Evolutionary conservation across 2,113 vertebrate genomes (phyloP), one percentile per base, ranked within the genome.

Genomic region (Uropsilus gracilis): DNA sequence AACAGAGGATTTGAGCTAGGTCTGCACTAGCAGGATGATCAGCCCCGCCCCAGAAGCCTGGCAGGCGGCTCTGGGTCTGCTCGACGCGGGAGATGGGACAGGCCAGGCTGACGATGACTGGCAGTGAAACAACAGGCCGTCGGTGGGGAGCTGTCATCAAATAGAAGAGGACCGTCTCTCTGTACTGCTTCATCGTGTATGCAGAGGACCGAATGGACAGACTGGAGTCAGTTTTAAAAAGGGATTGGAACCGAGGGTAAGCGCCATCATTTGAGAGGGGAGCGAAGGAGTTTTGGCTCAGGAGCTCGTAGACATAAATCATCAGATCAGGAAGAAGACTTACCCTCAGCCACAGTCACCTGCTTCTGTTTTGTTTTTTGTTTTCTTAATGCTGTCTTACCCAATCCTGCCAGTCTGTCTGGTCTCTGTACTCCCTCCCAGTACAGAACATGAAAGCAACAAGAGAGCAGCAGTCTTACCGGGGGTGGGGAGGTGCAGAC

Each of bases 1-100:
- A 97, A 97, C 48, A 97, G 91, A 97, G 63, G 89, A 80, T 89
- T 95, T 98, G 92, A 98, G 94, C 28, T 66, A 87, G 53, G 94
- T 81, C 77, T 96, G 89, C 84, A 90, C 90, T 89, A 94, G 46
- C 86, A 77, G 7, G 6, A 63, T 12, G 66, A 88, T 42, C 46
- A 16, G 30, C 91, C 88, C 39, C 22, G 14, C 3, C 44, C 10
- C 0, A 22, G 75, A 13, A 80, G 17, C 28, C 14, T 34, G 46
- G 68, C 68, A 30, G 63, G 55, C 32, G 42, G 82, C 46, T 89
- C 24, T 68, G 50, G 57, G n/a, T 94, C 88, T 64, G n/a, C 18
- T 77, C 76, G 24, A 53, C 14, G 55, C 0, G 6, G 26, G 44
- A 55, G 3, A 57, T 13, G 64, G 55, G n/a, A 63, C 8, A 37